Conservation (phyloP, 2,113 vertebrate species). For the Zapus hudsonius region DNA sequence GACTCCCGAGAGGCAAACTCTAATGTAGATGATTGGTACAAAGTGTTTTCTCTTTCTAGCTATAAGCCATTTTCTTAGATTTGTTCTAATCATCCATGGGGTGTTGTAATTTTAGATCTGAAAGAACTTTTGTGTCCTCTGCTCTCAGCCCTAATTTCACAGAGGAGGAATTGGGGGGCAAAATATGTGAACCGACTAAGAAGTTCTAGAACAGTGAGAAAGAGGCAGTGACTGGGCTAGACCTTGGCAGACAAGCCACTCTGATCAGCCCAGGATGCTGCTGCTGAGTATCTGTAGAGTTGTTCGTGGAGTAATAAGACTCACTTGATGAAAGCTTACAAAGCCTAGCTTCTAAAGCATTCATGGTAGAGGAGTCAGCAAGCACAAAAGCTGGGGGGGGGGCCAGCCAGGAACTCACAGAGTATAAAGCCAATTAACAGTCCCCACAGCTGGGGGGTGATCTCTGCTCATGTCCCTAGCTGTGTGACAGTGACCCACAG, state of each 20-base stretch:
- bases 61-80: constrained; percentile 54
- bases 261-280: not conserved
- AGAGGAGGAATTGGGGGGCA: constrained; percentile 17
- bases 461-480: not conserved
- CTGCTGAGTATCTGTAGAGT: not conserved
- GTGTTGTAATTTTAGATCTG: constrained; percentile 27
- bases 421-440: not conserved
- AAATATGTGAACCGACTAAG: not conserved
- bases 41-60: constrained; percentile 54
- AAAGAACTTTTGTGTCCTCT: not conserved
- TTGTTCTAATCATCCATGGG: constrained; percentile 45
- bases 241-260: not conserved
- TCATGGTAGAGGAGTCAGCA: not conserved
- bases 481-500: rapidly evolving
- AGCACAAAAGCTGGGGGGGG: not conserved
- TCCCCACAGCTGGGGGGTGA: rapidly evolving
- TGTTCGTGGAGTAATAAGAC: not conserved
- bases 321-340: not conserved
- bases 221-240: not conserved
- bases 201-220: not conserved
- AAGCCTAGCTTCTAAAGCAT: not conserved
- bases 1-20: constrained; percentile 57
- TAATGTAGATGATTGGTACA: constrained; percentile 51
- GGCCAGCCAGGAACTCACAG: rapidly evolving
- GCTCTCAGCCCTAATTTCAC: not conserved